Evolutionary conservation across 2,797 vertebrate genomes (phyloP), one percentile per base, ranked within the genome.

Genomic region (Liparis tanakae): DNA sequence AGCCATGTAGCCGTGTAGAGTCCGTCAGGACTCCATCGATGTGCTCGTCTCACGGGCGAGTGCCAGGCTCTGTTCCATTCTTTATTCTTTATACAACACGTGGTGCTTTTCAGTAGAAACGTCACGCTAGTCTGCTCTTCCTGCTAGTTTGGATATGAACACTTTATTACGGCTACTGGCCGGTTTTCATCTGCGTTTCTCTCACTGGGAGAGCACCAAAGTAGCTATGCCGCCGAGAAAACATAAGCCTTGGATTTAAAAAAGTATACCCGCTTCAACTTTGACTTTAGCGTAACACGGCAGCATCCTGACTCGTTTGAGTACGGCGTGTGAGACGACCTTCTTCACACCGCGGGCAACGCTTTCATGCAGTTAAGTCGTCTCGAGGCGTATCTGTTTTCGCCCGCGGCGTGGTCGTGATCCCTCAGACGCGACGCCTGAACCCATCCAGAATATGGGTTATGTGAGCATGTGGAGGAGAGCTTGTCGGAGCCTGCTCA

Each of bases 401-500:
- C 39, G 18, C 65, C 48, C 56, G 70, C 18, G 25, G 7, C 6
- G 4, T n/a, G 18, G 30, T 58, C 34, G 6, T 10, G 9, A 51
- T 51, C 50, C 13, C 22, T 12, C 10, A 48, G 46, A n/a, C n/a
- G 18, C 4, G 46, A n/a, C 12, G 6, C 43, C 81, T 72, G 72
- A 67, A 72, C 69, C 5, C 72, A 74, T 72, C 48, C 54, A 70
- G 41, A 70, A 33, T 48, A 48, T 58, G 53, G 48, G 46, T 71
- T 78, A 8, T 59, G 51, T 50, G 71, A 61, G 67, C 22, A 20
- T 67, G 61, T 84, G 39, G 41, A 82, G 66, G 67, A 85, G 74
- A 75, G 67, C 62, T 67, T 58, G 54, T 82, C 54, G 54, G 68
- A 66, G 54, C 83, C 78, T 41, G 76, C 74, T 82, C 51, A 80